Evolutionary conservation across 2,797 vertebrate genomes (phyloP).

Genomic region (Silurus aristotelis): DNA sequence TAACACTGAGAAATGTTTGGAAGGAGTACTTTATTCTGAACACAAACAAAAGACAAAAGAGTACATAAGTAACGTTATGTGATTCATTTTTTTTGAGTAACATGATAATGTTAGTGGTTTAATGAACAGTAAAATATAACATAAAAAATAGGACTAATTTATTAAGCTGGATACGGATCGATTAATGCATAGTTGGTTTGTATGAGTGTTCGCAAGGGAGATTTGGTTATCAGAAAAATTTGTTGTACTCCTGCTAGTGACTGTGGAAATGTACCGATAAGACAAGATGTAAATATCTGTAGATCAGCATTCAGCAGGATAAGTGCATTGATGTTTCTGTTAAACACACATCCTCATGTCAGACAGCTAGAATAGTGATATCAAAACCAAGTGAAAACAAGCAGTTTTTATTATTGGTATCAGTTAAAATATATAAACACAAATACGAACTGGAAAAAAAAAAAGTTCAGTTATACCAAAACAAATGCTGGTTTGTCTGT

Average conservation of each 20-base stretch:
- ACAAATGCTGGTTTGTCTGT: background rate
- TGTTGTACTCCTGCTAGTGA: background rate
- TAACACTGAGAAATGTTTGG: background rate
- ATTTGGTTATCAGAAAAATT: background rate
- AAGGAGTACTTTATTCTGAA: constrained; percentile 15
- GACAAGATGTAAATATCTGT: background rate
- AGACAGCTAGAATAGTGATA: background rate
- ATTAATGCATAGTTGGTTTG: background rate
- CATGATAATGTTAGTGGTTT: constrained; percentile 3
- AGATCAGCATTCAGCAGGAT: background rate
- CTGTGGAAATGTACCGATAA: background rate
- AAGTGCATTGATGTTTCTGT: background rate
- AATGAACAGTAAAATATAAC: constrained; percentile 21
- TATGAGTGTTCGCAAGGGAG: background rate
- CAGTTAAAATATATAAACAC: background rate
- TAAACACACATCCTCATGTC: background rate
- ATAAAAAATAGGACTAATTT: background rate
- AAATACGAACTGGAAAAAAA: background rate
- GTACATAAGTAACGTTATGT: background rate
- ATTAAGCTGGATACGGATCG: background rate
- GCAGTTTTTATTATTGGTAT: background rate
- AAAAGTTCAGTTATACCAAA: background rate
- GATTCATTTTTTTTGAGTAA: constrained; percentile 7
- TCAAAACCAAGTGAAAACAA: background rate
- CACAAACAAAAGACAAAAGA: background rate